Evolutionary conservation across 2,888 invertebrate species (phyloP).

Genomic region (Eremobia ochroleuca): DNA sequence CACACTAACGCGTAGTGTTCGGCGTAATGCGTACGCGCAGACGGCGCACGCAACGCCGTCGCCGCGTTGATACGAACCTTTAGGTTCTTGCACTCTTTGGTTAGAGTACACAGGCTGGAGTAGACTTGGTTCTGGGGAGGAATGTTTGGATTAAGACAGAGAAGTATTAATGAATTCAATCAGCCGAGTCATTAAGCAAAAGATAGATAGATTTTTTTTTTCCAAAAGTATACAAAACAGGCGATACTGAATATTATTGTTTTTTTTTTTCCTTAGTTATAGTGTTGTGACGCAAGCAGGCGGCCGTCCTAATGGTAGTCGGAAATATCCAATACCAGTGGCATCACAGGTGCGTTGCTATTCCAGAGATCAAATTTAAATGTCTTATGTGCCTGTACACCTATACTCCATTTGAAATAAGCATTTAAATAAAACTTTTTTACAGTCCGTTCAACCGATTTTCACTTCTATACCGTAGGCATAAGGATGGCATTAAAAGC

Average conservation of each 20-base stretch:
- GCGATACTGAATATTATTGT: no score
- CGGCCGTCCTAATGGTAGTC: no score
- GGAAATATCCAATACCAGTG: not conserved
- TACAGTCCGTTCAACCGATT: no score
- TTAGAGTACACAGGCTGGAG: conserved; percentile 92
- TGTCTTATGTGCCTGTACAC: not conserved
- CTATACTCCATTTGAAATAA: no score
- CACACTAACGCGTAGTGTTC: conserved; percentile 92
- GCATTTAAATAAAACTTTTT: no score
- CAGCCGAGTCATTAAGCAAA: not conserved
- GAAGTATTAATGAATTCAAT: not conserved
- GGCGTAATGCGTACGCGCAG: conserved; percentile 92
- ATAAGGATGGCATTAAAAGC: no score
- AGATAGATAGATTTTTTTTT: no score
- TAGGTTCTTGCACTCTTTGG: conserved; percentile 95
- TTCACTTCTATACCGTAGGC: no score
- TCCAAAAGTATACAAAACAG: not conserved
- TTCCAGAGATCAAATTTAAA: not conserved
- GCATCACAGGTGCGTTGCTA: not conserved
- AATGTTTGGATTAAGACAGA: not conserved
- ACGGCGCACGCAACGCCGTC: conserved; percentile 93
- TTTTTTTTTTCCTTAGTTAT: no score
- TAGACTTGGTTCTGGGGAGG: conserved; percentile 92
- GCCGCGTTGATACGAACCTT: conserved; percentile 98
- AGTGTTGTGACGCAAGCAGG: no score